A percentile compares a stretch with the other conserved stretches of the same genome.
Conservation (phyloP, 2,888 invertebrate genomes). For the Endotricha flammealis region DNA sequence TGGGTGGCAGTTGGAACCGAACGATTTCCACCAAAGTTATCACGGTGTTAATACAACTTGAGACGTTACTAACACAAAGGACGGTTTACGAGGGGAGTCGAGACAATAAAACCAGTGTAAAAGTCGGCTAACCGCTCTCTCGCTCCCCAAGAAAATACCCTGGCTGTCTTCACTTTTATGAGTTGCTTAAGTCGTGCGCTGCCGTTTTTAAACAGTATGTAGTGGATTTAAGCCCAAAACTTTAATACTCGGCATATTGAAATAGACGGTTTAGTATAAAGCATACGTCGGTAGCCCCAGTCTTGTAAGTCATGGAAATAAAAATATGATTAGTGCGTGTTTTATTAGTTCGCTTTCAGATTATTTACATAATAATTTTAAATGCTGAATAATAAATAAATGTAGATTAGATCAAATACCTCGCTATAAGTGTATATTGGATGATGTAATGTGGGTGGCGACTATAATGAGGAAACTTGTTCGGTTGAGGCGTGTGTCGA, state of each 20-base stretch:
- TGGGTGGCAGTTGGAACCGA: slow-evolving; percentile 29
- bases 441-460: slow-evolving; percentile 20
- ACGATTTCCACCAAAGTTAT: slow-evolving; percentile 55
- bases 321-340: background rate
- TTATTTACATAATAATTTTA: background rate
- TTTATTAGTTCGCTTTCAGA: background rate
- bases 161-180: slow-evolving; percentile 57
- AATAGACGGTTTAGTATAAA: slow-evolving; percentile 34
- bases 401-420: slow-evolving; percentile 27
- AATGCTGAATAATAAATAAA: background rate
- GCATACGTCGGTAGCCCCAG: slow-evolving; percentile 11
- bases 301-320: background rate
- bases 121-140: slow-evolving; percentile 62
- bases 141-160: slow-evolving; percentile 45
- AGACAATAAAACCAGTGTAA: slow-evolving; percentile 73
- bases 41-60: slow-evolving; percentile 65
- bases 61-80: slow-evolving; percentile 66
- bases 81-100: slow-evolving; percentile 58
- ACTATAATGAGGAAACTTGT: slow-evolving; percentile 74
- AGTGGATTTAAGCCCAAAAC: slow-evolving; percentile 36
- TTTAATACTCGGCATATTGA: slow-evolving; percentile 43
- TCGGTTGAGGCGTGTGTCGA: slow-evolving; percentile 41
- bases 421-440: slow-evolving; percentile 46
- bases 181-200: slow-evolving; percentile 52
- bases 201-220: slow-evolving; percentile 57